Conservation (phyloP, 2,888 invertebrate genomes). For the Dryadula phaetusa region DNA sequence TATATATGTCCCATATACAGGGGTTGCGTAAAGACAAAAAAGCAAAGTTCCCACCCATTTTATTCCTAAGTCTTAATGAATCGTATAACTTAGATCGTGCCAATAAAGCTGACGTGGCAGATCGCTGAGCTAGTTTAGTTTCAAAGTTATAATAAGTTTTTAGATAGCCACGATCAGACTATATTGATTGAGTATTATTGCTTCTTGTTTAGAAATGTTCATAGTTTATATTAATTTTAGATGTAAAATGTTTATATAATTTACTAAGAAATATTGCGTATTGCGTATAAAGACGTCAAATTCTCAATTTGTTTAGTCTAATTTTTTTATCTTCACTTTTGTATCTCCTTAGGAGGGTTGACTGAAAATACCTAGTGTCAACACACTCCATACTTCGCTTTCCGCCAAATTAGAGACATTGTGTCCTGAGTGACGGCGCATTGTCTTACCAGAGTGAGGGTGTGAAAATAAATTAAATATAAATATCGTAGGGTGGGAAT, state of each 20-base stretch:
- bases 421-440: too few relatives aligned
- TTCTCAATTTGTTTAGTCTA: not conserved
- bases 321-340: too few relatives aligned
- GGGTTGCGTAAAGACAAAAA: not conserved
- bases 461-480: too few relatives aligned
- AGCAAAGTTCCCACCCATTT: not conserved
- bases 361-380: too few relatives aligned
- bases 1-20: too few relatives aligned
- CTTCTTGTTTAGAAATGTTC: not conserved
- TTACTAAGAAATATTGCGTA: not conserved
- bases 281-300: not conserved
- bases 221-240: not conserved
- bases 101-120: constrained; percentile 9
- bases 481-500: too few relatives aligned
- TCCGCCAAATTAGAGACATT: too few relatives aligned
- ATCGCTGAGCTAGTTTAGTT: not conserved
- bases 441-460: too few relatives aligned
- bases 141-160: constrained; percentile 21
- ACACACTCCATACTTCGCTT: too few relatives aligned
- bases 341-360: too few relatives aligned
- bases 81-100: constrained; percentile 8
- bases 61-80: constrained; percentile 12
- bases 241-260: not conserved
- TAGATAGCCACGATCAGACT: constrained; percentile 6
- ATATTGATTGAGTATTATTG: constrained; percentile 16